A percentile compares a stretch with the other conserved stretches of the same genome.
phyloP scores from a whole-genome alignment of 1,140 invertebrate species.

The Trachymyrmex cornetzi region DNA sequence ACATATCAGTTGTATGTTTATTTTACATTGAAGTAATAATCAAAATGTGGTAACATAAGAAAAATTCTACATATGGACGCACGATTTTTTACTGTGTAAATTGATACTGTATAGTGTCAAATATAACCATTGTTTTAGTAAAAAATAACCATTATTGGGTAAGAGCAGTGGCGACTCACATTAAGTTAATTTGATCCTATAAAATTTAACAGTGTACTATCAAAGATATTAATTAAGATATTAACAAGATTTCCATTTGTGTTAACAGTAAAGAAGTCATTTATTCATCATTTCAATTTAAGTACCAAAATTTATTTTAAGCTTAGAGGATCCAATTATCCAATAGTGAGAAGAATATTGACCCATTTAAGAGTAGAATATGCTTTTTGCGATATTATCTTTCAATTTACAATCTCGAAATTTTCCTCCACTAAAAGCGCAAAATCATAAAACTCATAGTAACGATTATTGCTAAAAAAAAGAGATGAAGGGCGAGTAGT shows the following conservation, averaged over 20 bases:
- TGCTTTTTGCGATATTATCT: not conserved
- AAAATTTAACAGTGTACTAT: no score
- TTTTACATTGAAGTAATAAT: no score
- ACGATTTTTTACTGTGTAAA: no score
- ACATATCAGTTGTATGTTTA: no score
- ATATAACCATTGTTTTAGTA: no score
- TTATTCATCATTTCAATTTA: not conserved
- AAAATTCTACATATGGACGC: no score
- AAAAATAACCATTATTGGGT: no score
- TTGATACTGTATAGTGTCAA: no score
- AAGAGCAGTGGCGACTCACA: no score
- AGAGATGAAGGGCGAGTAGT: not conserved
- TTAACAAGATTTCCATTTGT: not conserved
- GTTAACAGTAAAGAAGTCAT: not conserved
- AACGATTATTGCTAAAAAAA: not conserved
- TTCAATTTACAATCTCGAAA: slow-evolving; percentile 3
- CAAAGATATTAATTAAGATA: slow-evolving; percentile 1
- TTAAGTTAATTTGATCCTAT: no score
- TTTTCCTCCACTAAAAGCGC: not conserved
- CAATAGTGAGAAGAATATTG: slow-evolving; percentile 13
- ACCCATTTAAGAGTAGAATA: slow-evolving; percentile 16
- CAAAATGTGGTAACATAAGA: no score
- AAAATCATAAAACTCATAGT: not conserved
- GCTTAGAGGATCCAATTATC: not conserved
- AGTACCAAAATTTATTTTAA: slow-evolving; percentile 22